These are phyloP conservation scores for Galago senegalensis DNA, from an alignment of 2,797 vertebrate genomes.

Conservation along the genomic window DNA sequence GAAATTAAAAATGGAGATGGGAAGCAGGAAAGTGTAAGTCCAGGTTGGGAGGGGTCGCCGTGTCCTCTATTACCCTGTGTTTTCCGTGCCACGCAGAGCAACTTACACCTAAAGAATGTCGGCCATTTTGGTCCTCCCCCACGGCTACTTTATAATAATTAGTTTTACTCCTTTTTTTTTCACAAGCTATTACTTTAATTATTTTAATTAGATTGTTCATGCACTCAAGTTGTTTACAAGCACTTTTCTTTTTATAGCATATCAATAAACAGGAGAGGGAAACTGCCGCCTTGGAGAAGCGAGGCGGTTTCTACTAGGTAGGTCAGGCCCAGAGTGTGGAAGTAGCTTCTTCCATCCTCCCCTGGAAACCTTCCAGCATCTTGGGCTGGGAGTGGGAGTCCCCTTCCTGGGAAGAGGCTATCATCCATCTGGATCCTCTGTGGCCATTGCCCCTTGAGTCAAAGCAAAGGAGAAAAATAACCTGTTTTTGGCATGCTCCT, in stretches of 20 bases:
- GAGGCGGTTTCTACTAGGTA: not conserved
- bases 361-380: not conserved
- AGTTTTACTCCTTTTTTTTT: slow-evolving; percentile 72
- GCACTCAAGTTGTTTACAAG: slow-evolving; percentile 71
- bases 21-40: not conserved
- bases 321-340: not conserved
- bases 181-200: slow-evolving; percentile 82
- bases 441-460: not conserved
- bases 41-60: not conserved
- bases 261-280: slow-evolving; percentile 67
- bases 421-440: not conserved
- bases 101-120: slow-evolving; percentile 71
- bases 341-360: not conserved
- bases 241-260: slow-evolving; percentile 73
- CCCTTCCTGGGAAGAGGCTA: not conserved
- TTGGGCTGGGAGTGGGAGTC: not conserved
- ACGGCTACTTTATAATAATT: slow-evolving; percentile 74
- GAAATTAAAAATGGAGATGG: slow-evolving; percentile 13
- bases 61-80: not conserved
- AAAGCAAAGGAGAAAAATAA: not conserved
- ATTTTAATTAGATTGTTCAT: slow-evolving; percentile 83
- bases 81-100: slow-evolving; percentile 5
- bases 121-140: slow-evolving; percentile 75
- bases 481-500: not conserved
- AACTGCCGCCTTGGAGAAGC: slow-evolving; percentile 59